Base-by-base conservation (phyloP, 2,113 vertebrate genomes). In the Proteles cristata region DNA sequence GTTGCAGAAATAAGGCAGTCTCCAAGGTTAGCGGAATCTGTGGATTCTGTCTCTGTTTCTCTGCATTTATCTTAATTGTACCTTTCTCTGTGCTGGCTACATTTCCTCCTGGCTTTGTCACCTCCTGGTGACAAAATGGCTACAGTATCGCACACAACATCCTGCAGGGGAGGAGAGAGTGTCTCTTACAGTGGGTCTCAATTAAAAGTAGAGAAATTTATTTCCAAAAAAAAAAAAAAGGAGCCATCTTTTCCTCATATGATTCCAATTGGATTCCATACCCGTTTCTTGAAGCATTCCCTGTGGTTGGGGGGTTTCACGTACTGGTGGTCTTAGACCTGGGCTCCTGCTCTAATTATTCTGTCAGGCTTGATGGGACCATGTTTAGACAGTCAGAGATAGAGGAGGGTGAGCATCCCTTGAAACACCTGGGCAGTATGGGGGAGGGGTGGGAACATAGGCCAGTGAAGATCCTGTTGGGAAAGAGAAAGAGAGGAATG, bases 271-370 rank as follows among this genome's bases (percentile, higher is more conserved):
- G 74, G 39, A 61, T 77, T 53, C 33, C 11, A 10, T 35, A 9
- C 17, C n/a, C 26, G 11, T 77, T 83, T 96, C 58, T 94, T 87
- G 25, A 92, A 96, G 71, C 55, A 80, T 16, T 43, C n/a, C 11
- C 25, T 23, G 10, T 55, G 23, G 26, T 76, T 87, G 85, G 33
- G 35, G 39, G 26, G 63, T 71, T 77, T 82, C 28, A 7, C 11
- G 39, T 55, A 11, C 45, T 12, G 0, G 92, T 1, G 73, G 61
- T 4, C 53, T 94, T 43, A 90, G 74, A 68, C 53, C 19, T 39
- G 7, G 39, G 61, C 11, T 83, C 33, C 53, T 58, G 0, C 68
- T 77, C 55, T 9, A 19, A 8, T 91, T 43, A 16, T 66, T 31
- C 1, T 19, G 28, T 31, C 4, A 12, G 45, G 9, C 15, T 55